Percentiles rank a stretch among this genome's conserved stretches.
Evolutionary conservation across 1,140 invertebrate genomes (phyloP).

Genomic region (Caenorhabditis briggsae): DNA sequence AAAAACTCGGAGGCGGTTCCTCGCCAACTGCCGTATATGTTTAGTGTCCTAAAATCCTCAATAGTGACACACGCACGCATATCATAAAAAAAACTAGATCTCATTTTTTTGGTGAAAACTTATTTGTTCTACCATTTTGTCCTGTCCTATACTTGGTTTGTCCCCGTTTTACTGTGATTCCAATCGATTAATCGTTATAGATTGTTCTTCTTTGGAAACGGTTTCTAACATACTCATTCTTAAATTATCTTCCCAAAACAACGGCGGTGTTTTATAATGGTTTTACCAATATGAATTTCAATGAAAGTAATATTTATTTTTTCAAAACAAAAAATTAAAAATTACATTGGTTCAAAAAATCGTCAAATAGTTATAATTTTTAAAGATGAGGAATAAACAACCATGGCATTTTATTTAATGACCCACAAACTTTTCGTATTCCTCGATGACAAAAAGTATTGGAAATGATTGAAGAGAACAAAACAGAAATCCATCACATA

Average conservation of each 20-base stretch:
- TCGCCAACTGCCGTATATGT: slow-evolving; percentile 30
- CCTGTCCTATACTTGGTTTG: neutral
- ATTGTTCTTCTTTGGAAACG: neutral
- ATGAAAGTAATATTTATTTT: no score
- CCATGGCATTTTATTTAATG: no score
- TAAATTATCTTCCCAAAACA: neutral
- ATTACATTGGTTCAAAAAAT: no score
- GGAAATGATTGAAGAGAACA: no score
- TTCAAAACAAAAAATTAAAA: no score
- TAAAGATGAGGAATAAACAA: no score
- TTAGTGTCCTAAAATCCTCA: neutral
- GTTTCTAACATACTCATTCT: slow-evolving; percentile 14
- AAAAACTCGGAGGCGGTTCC: neutral
- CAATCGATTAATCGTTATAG: neutral
- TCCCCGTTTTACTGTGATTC: neutral
- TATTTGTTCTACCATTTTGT: neutral
- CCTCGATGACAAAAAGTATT: no score
- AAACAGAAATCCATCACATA: no score
- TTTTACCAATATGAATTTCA: no score
- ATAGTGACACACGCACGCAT: neutral
- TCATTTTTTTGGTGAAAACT: neutral
- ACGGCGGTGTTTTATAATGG: neutral
- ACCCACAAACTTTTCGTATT: no score
- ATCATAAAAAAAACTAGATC: slow-evolving; percentile 14
- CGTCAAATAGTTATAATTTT: no score